Evolutionary conservation across 2,113 vertebrate species (phyloP), one percentile per base, ranked within the genome.

Genomic region (Apteryx owenii): DNA sequence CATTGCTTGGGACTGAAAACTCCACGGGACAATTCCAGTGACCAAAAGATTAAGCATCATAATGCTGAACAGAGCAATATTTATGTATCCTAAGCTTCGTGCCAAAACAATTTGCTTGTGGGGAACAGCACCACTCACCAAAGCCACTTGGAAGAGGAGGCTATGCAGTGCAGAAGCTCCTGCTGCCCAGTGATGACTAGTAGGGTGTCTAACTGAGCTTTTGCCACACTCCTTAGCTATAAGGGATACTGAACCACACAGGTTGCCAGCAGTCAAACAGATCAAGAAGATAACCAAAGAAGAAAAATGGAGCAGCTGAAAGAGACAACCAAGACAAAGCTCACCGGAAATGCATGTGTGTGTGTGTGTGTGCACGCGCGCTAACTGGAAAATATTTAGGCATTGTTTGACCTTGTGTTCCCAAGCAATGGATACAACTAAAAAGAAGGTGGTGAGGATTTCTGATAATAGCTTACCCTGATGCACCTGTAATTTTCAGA

Each of bases 1-100:
- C 13, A 50, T 71, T 81, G n/a, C 16, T 50, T 26, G 46, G 15
- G 13, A 26, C 19, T 31, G 7, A 81, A 93, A 42, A 75, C 54
- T 40, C 46, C 9, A 12, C 1, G 0, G 7, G 5, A 1, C 2
- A 64, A 68, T 78, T 88, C 42, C 20, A 85, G 1, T 29, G 65
- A 7, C 17, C 73, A 60, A 62, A 13, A 42, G 83, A 60, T 83
- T 79, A 79, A 29, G 8, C 54, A 60, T 65, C 42, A 13, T 42
- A 42, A 81, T 8, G n/a, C 22, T 36, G 33, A 68, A 11, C 9
- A 88, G 22, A 81, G 22, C 7, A 68, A 31, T 19, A 8, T 12
- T 81, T 26, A 78, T 40, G 4, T 42, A 28, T 36, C 7, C 5
- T 44, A 60, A 81, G 10, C 3, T 70, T 84, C 69, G 26, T 56